Percentiles rank a stretch among this genome's conserved stretches.
Evolutionary conservation across 2,888 invertebrate genomes (phyloP).

Genomic region (Cantharis rufa): DNA sequence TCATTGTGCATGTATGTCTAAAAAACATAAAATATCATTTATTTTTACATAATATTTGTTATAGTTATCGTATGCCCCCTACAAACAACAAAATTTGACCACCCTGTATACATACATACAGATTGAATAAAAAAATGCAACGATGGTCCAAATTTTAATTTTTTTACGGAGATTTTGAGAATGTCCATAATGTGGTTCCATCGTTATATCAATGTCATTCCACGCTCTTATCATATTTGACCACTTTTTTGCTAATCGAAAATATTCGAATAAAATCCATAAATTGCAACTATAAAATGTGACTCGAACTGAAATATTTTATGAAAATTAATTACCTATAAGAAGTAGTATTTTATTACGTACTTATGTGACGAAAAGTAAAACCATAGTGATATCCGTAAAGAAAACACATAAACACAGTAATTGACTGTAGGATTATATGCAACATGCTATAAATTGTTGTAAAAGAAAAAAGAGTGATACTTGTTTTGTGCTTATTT

Average conservation of each 20-base stretch:
- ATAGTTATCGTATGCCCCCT: too few relatives aligned
- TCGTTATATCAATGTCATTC: slow-evolving; percentile 25
- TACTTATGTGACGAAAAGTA: not conserved
- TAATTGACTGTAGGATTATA: not conserved
- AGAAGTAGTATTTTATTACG: not conserved
- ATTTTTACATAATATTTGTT: too few relatives aligned
- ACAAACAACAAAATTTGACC: too few relatives aligned
- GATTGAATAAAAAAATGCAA: slow-evolving; percentile 2
- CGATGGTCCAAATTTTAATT: slow-evolving; percentile 10
- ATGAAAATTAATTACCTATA: not conserved
- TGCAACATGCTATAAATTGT: not conserved
- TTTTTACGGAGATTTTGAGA: slow-evolving; percentile 12
- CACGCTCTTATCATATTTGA: slow-evolving; percentile 47
- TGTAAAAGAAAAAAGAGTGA: not conserved
- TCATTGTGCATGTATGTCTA: too few relatives aligned
- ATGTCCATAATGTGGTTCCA: slow-evolving; percentile 29
- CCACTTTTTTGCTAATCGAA: slow-evolving; percentile 57
- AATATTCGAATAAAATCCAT: slow-evolving; percentile 51
- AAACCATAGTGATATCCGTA: not conserved
- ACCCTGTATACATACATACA: slow-evolving; percentile 10
- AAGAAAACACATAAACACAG: not conserved
- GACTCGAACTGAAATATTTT: slow-evolving; percentile 34
- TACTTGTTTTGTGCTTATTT: not conserved
- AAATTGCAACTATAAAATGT: slow-evolving; percentile 33
- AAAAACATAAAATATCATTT: too few relatives aligned